Conservation (phyloP, 2,888 invertebrate genomes). For the Mongoloraphidia duomilia region DNA sequence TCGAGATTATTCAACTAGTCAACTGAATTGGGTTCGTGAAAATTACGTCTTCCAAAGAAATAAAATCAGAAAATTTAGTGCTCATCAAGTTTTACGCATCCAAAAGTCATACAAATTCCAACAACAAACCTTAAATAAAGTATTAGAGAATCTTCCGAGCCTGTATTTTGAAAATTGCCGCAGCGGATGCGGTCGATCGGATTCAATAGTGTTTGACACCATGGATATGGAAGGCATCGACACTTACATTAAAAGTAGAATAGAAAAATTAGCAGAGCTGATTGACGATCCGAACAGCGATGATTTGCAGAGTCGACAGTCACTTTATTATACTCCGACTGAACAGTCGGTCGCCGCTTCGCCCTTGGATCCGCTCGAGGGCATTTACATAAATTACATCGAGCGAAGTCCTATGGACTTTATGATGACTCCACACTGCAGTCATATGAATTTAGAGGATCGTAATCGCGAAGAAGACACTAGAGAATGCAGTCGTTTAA, state of each 20-base stretch:
- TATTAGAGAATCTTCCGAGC: constrained; percentile 81
- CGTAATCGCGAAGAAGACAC: constrained; percentile 5
- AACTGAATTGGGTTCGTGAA: constrained; percentile 86
- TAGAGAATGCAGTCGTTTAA: too few relatives aligned
- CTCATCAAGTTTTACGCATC: constrained; percentile 75
- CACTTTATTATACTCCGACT: constrained; percentile 72
- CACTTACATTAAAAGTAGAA: constrained; percentile 52
- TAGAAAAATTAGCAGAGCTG: constrained; percentile 39
- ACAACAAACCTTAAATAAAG: constrained; percentile 87
- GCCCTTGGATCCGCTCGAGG: constrained; percentile 30
- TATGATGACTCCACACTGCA: constrained; percentile 21
- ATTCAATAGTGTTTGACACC: constrained; percentile 56
- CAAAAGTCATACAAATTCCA: constrained; percentile 92
- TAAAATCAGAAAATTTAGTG: constrained; percentile 87
- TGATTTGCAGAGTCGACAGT: constrained; percentile 49
- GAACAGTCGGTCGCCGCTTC: constrained; percentile 41
- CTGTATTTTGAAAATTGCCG: constrained; percentile 88
- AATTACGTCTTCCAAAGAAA: constrained; percentile 92
- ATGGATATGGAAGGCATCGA: constrained; percentile 47
- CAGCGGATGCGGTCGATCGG: constrained; percentile 64
- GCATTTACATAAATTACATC: constrained; percentile 54
- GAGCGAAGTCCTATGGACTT: constrained; percentile 26
- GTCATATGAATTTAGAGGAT: constrained; percentile 25
- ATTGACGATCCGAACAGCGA: constrained; percentile 34
- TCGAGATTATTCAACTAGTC: constrained; percentile 80